phyloP scores from a whole-genome alignment of 2,888 invertebrate genomes.

The Odontocerum albicorne region DNA sequence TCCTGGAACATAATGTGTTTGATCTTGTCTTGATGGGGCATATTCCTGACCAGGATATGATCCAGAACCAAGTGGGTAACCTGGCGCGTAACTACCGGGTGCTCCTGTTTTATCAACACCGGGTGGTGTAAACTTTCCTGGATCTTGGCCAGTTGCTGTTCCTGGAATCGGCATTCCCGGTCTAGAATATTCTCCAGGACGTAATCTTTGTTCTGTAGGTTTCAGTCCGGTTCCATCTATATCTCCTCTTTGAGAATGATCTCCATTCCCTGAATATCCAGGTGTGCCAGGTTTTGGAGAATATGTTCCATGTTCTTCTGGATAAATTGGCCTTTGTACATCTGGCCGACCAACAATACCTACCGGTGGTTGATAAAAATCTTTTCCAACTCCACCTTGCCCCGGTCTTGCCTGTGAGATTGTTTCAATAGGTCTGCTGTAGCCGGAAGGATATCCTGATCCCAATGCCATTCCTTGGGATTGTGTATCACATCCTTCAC shows the following conservation, averaged over 20 bases:
- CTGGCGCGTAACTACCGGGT: too few species aligned
- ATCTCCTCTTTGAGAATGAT: constrained; percentile 18
- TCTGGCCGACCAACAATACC: background rate
- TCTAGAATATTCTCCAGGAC: constrained; percentile 28
- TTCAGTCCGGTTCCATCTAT: constrained; percentile 10
- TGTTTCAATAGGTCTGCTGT: background rate
- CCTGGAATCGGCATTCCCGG: background rate
- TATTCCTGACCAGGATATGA: too few species aligned
- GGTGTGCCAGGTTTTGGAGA: constrained; percentile 20
- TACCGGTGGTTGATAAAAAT: background rate
- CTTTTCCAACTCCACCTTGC: background rate
- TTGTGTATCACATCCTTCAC: constrained; percentile 61
- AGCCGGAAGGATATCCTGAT: constrained; percentile 1
- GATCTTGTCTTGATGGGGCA: too few species aligned
- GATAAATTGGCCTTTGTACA: background rate
- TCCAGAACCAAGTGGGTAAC: too few species aligned
- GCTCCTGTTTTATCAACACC: too few species aligned
- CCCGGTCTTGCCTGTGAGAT: background rate
- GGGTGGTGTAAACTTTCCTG: too few species aligned
- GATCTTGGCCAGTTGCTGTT: background rate
- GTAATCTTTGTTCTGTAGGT: constrained; percentile 5
- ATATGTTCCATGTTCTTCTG: constrained; percentile 30
- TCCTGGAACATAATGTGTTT: too few species aligned
- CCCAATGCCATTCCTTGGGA: constrained; percentile 12
- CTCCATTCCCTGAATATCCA: constrained; percentile 5